Conservation (phyloP, 2,888 invertebrate species). For the Orthosia incerta region DNA sequence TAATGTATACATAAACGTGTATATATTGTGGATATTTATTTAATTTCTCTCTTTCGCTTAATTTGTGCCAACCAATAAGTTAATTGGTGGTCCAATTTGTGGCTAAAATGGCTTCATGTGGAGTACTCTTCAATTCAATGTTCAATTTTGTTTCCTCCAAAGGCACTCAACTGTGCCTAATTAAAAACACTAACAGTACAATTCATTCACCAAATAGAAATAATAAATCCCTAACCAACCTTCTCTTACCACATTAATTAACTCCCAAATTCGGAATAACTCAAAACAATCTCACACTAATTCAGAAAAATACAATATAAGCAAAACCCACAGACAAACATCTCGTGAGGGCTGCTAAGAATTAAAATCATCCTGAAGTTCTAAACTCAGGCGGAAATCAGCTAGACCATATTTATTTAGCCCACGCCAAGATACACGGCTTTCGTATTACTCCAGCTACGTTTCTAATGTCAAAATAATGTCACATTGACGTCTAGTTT, state of each 20-base stretch:
- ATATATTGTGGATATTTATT: background rate
- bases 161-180: slow-evolving; percentile 5
- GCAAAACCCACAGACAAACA: slow-evolving; percentile 50
- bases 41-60: background rate
- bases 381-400: slow-evolving; percentile 42
- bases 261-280: slow-evolving; percentile 45
- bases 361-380: slow-evolving; percentile 53
- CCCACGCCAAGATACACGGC: slow-evolving; percentile 22
- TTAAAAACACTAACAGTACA: slow-evolving; percentile 19
- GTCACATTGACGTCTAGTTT: slow-evolving; percentile 59
- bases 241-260: slow-evolving; percentile 39
- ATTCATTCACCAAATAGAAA: slow-evolving; percentile 33
- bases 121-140: background rate
- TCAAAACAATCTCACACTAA: slow-evolving; percentile 48
- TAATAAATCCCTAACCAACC: slow-evolving; percentile 28
- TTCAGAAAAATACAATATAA: slow-evolving; percentile 51
- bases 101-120: too few species aligned
- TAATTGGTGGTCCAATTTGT: background rate
- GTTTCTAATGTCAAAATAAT: slow-evolving; percentile 63
- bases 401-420: slow-evolving; percentile 46
- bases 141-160: background rate
- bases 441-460: slow-evolving; percentile 47
- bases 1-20: background rate
- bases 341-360: slow-evolving; percentile 38
- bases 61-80: background rate